Evolutionary conservation across 2,797 vertebrate genomes (phyloP).

Genomic region (Phoeniculus purpureus): DNA sequence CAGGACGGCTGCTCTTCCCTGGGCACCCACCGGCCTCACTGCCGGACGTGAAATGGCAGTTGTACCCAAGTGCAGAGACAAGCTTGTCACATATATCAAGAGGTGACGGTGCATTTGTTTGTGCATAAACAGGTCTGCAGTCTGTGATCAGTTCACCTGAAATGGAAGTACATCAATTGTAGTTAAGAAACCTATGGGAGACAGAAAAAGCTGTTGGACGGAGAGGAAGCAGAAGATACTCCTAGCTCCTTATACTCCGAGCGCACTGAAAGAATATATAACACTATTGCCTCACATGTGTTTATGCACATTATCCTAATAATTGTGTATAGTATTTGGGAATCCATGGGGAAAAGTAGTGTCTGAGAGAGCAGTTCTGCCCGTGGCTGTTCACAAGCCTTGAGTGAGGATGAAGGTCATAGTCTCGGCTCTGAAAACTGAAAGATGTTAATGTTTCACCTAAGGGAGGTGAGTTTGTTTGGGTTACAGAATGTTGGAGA

Average conservation of each 20-base stretch:
- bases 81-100: background rate
- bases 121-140: background rate
- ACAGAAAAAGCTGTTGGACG: background rate
- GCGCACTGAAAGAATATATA: background rate
- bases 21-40: background rate
- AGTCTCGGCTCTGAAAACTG: background rate
- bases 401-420: fast-evolving
- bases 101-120: background rate
- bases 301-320: too few relatives aligned
- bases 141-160: background rate
- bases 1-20: fast-evolving
- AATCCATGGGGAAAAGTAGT: background rate
- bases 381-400: background rate
- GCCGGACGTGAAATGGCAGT: background rate
- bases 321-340: fast-evolving
- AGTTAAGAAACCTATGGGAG: background rate
- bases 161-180: background rate
- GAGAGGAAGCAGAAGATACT: background rate
- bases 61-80: background rate
- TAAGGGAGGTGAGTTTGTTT: background rate
- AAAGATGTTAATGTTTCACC: background rate
- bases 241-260: background rate
- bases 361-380: background rate
- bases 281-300: background rate
- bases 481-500: background rate